Evolutionary conservation across 2,797 vertebrate genomes (phyloP), one percentile per base, ranked within the genome.

Genomic region (Acanthurus tractus): DNA sequence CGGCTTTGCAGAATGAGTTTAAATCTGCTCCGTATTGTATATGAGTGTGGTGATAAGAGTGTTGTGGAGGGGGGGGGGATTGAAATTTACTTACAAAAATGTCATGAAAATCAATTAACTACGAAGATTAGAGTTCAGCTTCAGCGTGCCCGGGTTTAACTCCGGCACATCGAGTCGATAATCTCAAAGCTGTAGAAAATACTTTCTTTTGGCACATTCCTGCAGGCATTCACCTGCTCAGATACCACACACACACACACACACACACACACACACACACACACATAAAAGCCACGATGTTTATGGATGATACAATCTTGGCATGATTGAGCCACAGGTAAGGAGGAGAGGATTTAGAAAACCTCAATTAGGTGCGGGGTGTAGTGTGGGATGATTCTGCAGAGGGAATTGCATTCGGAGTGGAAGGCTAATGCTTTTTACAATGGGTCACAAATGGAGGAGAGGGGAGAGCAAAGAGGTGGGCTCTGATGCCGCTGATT

Each of bases 251-350:
- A 42, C 18, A 14, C 38, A 34, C 34, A 46, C 20, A 29, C 46
- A 69, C 52, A 13, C 29, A 15, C 52, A 61, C 42, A 64, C 42
- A 44, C 29, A 58, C 34, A 45, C 6, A 68, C 34, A 73, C 53
- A 70, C 36, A 70, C 56, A 75, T 14, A 36, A 65, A 73, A 70
- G 42, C 58, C 68, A 12, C 61, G 38, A 67, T 89, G 86, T 90
- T 91, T 84, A 90, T 88, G 83, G 76, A 83, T 71, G 77, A 92
- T 75, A 74, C 73, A 68, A 88, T 85, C 85, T 85, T 4, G 17
- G 56, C 72, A 36, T 80, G 86, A 92, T 86, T 87, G 81, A 85
- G 81, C 76, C 78, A 74, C 66, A 85, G 81, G 81, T 86, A 80
- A 76, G 40, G 45, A 69, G 63, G 25, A 36, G 70, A 46, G 86